Evolutionary conservation across 35 echinoderm and acorn worm genomes (phyloP), one percentile per base, ranked within the genome.

Genomic region (Ophiothrix spiculata): DNA sequence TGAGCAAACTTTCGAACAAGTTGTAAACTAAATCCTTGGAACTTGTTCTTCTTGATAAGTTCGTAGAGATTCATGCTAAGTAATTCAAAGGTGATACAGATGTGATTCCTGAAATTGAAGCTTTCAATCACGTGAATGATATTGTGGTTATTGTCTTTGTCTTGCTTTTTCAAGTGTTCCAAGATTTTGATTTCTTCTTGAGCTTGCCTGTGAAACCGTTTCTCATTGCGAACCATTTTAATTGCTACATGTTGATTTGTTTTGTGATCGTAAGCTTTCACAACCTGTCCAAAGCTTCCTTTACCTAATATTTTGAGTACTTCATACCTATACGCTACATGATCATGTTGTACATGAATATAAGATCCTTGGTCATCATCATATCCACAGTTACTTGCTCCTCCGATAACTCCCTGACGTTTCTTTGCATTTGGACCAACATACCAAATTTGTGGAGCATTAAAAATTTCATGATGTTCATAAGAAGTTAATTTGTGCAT

Each of bases 341-440:
- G 96, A 89, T 99, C 96, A 86, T 99, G 96, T 56, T 93, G 96
- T n/a, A 99, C 92, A 56, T 99, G 92, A 86, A 89, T 89, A 86
- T 99, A 99, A 1, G 96, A 99, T 56, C 96, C 93, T 86, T 99
- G 96, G 64, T 99, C 96, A 76, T 99, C 96, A 56, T 99, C 96
- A 75, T 99, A 99, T 78, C 96, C 96, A 91, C 96, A 99, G 74
- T 99, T 99, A 74, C 87, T 94, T 8, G 96, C 84, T 33, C 96
- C 96, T 78, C 96, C 96, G 35, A 99, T 94, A 39, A 99, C 96
- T 32, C 96, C 96, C 56, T 94, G 93, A 19, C 96, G 77, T 75
- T 99, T 99, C 87, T 99, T 99, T 36, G 96, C 96, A 92, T 99
- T 99, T 83, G 96, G 96, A 87, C 96, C 96, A 64, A 94, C 92